Evolutionary conservation across 2,888 invertebrate species (phyloP), one percentile per base, ranked within the genome.

Genomic region (Rhagonycha fulva): DNA sequence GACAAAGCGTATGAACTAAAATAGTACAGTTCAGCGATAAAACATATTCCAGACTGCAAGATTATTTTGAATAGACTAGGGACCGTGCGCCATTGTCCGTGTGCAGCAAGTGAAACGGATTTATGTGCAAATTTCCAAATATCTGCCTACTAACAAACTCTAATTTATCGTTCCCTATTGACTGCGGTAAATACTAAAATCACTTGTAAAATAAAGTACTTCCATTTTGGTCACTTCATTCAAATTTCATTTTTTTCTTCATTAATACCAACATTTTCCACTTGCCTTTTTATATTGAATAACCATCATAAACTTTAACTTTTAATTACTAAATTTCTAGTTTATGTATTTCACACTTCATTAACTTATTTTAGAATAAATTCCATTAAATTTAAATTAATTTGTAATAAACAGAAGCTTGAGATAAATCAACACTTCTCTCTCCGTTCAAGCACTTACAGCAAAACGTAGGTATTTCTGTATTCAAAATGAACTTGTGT

Each of bases 131-230:
- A 83, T 84, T 84, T 82, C 82, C 82, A 84, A 85, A 84, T 83
- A 85, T 84, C 82, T 82, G 84, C 84, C 83, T 83, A 84, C 82
- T 82, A 85, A 84, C 84, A 85, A 85, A 85, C 84, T 83, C 82
- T 82, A 83, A 85, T 85, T 84, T 85, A 85, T 84, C 77, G 82
- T 81, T 84, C 83, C 83, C 84, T 81, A 74, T 78, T 80, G 80
- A 77, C 76, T 70, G 69, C 73, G 74, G 74, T 80, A 80, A 80
- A 81, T 79, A 79, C 76, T 79, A 77, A 78, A 80, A 76, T 78
- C 79, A 75, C 78, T 75, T 73, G 74, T 68, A 73, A 73, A 61
- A 69, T 47, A 73, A 73, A 69, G 68, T 66, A 30, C 60, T 73
- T 69, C 70, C 70, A 70, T 66, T 74, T 74, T 68, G 68, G 67